A percentile compares a stretch with the other conserved stretches of the same genome.
phyloP scores from a whole-genome alignment of 2,797 vertebrate species.

The Chelidonichthys spinosus region DNA sequence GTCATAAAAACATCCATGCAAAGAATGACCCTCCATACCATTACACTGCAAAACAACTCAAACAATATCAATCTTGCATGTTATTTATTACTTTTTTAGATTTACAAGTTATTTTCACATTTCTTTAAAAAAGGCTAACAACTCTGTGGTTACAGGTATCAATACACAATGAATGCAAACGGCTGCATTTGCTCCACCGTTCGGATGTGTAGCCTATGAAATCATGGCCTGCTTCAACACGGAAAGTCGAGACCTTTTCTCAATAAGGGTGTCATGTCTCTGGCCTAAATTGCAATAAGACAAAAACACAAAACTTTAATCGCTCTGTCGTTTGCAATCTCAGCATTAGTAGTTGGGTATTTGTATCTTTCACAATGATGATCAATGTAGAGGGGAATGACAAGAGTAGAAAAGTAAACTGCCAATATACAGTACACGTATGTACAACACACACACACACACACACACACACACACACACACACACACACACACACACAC shows the following conservation, averaged over 20 bases:
- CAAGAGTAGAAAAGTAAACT: constrained; percentile 52
- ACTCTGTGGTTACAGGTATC: constrained; percentile 72
- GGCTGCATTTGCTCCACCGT: constrained; percentile 63
- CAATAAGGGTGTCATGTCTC: constrained; percentile 27
- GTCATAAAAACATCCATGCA: not conserved
- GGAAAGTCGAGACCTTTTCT: constrained; percentile 41
- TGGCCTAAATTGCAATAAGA: constrained; percentile 34
- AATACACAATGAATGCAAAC: constrained; percentile 67
- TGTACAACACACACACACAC: constrained; percentile 36
- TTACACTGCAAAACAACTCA: constrained; percentile 28
- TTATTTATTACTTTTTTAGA: constrained; percentile 74
- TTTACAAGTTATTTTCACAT: constrained; percentile 75
- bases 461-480: constrained; percentile 26
- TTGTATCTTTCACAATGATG: constrained; percentile 34
- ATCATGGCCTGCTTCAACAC: constrained; percentile 47
- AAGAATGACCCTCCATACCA: not conserved
- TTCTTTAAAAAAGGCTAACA: constrained; percentile 80
- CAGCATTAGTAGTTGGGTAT: constrained; percentile 33
- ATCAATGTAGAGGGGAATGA: constrained; percentile 49
- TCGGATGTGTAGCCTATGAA: constrained; percentile 55
- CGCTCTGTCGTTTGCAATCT: constrained; percentile 36
- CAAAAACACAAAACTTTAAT: constrained; percentile 8
- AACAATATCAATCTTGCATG: constrained; percentile 69
- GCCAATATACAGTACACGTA: constrained; percentile 26
- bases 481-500: too few species aligned